Evolutionary conservation across 2,797 vertebrate species (phyloP).

Genomic region (Argyrosomus regius): DNA sequence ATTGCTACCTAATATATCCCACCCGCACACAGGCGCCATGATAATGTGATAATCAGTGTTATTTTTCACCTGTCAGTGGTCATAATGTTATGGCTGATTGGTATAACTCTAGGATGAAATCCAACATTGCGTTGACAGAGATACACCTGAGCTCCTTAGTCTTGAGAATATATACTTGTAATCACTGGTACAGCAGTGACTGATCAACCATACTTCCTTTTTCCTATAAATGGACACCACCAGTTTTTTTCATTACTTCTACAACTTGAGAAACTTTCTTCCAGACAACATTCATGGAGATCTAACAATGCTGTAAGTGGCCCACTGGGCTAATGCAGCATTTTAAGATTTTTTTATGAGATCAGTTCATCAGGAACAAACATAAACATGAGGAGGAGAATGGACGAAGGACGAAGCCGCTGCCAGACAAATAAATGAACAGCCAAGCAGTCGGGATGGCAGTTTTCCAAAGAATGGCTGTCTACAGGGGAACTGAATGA

Average conservation of each 20-base stretch:
- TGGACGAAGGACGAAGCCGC: constrained; percentile 19
- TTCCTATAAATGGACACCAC: neutral
- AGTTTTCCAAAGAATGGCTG: constrained; percentile 24
- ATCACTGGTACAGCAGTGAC: neutral
- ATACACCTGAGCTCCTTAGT: neutral
- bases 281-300: neutral
- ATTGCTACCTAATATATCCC: no score
- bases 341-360: constrained; percentile 18
- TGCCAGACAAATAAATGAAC: constrained; percentile 33
- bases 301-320: neutral
- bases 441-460: constrained; percentile 23
- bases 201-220: neutral
- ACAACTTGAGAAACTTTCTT: neutral
- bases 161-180: neutral
- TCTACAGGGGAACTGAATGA: constrained; percentile 23
- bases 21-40: no score
- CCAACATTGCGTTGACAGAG: neutral
- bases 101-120: no score
- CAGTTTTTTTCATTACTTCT: neutral
- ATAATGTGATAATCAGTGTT: no score
- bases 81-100: no score
- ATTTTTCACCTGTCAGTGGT: no score
- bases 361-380: constrained; percentile 25
- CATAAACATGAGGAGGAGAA: constrained; percentile 27
- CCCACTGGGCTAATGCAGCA: constrained; percentile 8